Evolutionary conservation across 23 tunicate genomes (phyloP).

Genomic region (Trididemnum clinides): DNA sequence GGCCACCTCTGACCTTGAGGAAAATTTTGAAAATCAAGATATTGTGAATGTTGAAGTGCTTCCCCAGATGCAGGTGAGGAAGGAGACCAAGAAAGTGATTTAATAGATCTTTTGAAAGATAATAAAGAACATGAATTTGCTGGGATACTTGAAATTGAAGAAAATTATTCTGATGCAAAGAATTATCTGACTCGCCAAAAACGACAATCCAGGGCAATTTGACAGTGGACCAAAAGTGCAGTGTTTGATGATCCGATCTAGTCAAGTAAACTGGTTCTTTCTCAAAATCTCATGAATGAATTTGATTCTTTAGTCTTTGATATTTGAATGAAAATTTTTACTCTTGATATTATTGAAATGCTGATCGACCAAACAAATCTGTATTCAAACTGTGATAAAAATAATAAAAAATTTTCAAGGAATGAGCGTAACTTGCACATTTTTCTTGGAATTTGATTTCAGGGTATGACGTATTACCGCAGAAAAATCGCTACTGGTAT

Average conservation of each 20-base stretch:
- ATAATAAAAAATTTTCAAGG: neutral
- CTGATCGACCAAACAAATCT: neutral
- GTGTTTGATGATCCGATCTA: neutral
- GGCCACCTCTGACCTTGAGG: too few relatives aligned
- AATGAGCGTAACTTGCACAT: neutral
- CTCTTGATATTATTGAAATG: neutral
- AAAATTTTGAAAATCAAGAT: too few relatives aligned
- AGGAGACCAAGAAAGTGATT: too few relatives aligned
- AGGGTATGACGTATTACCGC: neutral
- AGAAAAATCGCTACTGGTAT: neutral
- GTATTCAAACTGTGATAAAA: neutral
- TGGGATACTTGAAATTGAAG: neutral
- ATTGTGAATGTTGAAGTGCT: too few relatives aligned
- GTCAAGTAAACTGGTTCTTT: neutral
- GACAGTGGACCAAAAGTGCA: neutral
- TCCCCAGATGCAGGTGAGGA: too few relatives aligned
- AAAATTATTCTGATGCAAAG: neutral
- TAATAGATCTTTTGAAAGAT: too few relatives aligned
- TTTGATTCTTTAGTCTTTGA: neutral
- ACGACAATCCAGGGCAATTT: neutral
- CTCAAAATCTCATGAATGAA: neutral
- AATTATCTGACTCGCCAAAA: neutral
- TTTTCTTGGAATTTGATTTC: neutral
- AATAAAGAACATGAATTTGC: neutral
- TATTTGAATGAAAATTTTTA: neutral